Conservation (phyloP, 2,113 vertebrate species). For the Notarius quadriscutis region DNA sequence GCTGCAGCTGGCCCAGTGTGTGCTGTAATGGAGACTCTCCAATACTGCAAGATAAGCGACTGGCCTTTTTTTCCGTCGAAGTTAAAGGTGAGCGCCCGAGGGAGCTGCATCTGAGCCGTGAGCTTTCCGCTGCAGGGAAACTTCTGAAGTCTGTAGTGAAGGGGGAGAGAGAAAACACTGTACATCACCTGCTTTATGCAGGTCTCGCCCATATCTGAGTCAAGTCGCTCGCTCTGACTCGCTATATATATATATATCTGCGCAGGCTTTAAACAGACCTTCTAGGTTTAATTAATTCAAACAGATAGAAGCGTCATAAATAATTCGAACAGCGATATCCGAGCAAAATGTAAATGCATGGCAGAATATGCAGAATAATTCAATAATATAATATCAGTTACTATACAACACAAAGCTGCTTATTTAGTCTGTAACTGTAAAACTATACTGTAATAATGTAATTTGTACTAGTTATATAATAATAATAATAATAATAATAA, state of each 20-base stretch:
- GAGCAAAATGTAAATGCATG: neutral
- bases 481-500: too few species aligned
- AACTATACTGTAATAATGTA: neutral
- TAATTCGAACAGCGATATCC: neutral
- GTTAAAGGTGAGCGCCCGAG: conserved; percentile 35
- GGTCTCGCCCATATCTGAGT: neutral
- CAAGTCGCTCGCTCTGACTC: neutral
- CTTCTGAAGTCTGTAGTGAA: neutral
- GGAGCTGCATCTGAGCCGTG: conserved; percentile 15
- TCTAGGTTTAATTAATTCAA: neutral
- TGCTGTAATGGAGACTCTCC: conserved; percentile 49
- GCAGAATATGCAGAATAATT: neutral
- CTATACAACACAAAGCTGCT: too few species aligned
- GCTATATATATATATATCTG: neutral
- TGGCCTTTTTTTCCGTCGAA: conserved; percentile 25
- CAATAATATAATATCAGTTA: neutral
- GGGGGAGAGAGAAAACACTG: neutral
- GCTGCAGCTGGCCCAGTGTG: conserved; percentile 37
- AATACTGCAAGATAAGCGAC: conserved; percentile 49
- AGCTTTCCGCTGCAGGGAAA: conserved; percentile 24
- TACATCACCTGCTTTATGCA: neutral
- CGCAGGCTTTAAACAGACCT: neutral
- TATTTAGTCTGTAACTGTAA: neutral
- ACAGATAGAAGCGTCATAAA: neutral
- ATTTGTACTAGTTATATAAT: neutral